phyloP scores from a whole-genome alignment of 2,113 vertebrate genomes.

The Limanda limanda region DNA sequence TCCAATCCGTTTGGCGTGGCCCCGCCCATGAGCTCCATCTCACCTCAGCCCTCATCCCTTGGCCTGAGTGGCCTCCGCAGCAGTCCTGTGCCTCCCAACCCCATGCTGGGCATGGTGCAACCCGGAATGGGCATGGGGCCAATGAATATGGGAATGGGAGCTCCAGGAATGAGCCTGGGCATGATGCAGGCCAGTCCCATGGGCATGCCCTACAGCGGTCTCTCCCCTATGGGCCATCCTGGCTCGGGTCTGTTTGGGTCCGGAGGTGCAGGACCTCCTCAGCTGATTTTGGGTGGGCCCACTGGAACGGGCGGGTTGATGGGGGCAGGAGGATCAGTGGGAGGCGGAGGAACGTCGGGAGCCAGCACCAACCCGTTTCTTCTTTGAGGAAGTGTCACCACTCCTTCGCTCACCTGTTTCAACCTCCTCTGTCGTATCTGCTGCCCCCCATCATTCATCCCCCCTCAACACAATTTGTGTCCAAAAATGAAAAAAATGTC shows the following conservation, averaged over 20 bases:
- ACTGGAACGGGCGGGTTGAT: slow-evolving; percentile 76
- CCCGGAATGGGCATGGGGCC: slow-evolving; percentile 79
- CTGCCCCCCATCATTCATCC: slow-evolving; percentile 60
- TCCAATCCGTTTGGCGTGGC: slow-evolving; percentile 76
- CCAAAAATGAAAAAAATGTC: slow-evolving; percentile 75
- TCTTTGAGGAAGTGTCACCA: slow-evolving; percentile 80
- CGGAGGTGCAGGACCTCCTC: slow-evolving; percentile 76
- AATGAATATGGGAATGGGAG: slow-evolving; percentile 81
- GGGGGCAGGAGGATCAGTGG: slow-evolving; percentile 79
- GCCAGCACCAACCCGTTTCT: slow-evolving; percentile 87
- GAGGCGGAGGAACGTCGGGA: slow-evolving; percentile 78
- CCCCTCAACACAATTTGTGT: slow-evolving; percentile 73
- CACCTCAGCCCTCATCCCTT: slow-evolving; percentile 83
- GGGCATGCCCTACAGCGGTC: slow-evolving; percentile 84
- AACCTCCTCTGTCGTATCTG: slow-evolving; percentile 64
- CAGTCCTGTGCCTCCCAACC: slow-evolving; percentile 88
- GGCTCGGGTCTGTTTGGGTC: slow-evolving; percentile 75
- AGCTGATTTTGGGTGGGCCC: slow-evolving; percentile 86
- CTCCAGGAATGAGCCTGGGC: slow-evolving; percentile 78
- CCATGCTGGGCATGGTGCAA: slow-evolving; percentile 82
- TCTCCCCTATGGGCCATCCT: slow-evolving; percentile 82
- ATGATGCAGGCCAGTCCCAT: slow-evolving; percentile 85
- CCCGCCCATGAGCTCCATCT: slow-evolving; percentile 77
- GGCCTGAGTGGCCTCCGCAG: slow-evolving; percentile 89
- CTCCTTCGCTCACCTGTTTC: slow-evolving; percentile 53